A percentile compares a stretch with the other conserved stretches of the same genome.
Evolutionary conservation across 2,113 vertebrate species (phyloP).

Genomic region (Myiopsitta monachus): DNA sequence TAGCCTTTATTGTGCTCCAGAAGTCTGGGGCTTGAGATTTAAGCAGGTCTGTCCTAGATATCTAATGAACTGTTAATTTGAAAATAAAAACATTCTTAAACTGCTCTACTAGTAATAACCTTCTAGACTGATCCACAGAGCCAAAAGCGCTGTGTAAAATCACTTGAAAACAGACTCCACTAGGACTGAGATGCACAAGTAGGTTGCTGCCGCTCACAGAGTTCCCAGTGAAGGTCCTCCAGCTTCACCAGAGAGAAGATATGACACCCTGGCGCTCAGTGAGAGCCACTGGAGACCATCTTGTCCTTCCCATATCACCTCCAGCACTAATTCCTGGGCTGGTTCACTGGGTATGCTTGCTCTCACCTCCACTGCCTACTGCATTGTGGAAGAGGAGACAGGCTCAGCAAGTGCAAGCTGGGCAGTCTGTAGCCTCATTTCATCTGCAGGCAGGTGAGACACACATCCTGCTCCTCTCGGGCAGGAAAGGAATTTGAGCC

Average conservation of each 20-base stretch:
- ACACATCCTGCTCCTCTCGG: background rate
- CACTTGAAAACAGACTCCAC: background rate
- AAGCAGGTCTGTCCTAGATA: constrained; percentile 36
- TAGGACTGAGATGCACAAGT: background rate
- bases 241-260: background rate
- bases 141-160: background rate
- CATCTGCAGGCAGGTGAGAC: rapidly evolving
- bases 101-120: background rate
- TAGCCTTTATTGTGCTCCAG: constrained; percentile 3
- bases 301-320: background rate
- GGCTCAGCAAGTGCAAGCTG: background rate
- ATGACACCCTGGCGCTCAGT: rapidly evolving
- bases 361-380: background rate
- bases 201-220: background rate
- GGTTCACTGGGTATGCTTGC: background rate
- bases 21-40: background rate
- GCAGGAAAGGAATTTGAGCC: background rate
- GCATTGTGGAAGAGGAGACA: background rate
- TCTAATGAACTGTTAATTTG: constrained; percentile 41
- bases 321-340: background rate
- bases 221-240: background rate
- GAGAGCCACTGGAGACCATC: background rate
- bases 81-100: constrained; percentile 40
- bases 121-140: background rate
- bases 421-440: background rate